A percentile compares a stretch with the other conserved stretches of the same genome.
Conservation (phyloP, 2,797 vertebrate genomes). For the Gouania willdenowi region DNA sequence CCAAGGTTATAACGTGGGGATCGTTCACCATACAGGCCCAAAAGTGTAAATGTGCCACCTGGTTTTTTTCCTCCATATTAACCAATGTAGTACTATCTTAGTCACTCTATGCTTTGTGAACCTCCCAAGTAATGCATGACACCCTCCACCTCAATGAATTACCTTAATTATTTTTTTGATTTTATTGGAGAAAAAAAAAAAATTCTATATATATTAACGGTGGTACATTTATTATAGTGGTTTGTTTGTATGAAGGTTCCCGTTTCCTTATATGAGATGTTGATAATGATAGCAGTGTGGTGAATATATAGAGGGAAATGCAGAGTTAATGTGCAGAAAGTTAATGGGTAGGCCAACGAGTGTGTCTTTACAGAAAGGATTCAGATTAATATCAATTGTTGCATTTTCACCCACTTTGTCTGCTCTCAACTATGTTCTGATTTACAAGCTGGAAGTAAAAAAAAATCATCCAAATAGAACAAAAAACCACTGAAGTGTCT, state of each 20-base stretch:
- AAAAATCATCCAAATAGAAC: constrained; percentile 70
- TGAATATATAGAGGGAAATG: too few species aligned
- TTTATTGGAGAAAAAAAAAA: constrained; percentile 21
- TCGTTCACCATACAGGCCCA: constrained; percentile 58
- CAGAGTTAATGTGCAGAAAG: constrained; percentile 51
- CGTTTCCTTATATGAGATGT: constrained; percentile 42
- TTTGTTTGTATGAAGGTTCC: constrained; percentile 64
- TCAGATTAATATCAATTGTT: constrained; percentile 56
- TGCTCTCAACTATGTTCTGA: constrained; percentile 66
- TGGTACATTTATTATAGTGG: constrained; percentile 69
- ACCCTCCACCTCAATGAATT: constrained; percentile 35
- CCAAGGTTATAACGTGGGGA: constrained; percentile 47
- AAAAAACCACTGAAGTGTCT: constrained; percentile 36
- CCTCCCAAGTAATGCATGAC: constrained; percentile 67
- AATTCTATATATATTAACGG: constrained; percentile 32
- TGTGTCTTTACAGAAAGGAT: constrained; percentile 79
- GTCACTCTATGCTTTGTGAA: constrained; percentile 65
- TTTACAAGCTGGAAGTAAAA: constrained; percentile 72
- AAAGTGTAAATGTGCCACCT: constrained; percentile 69
- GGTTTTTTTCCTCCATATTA: constrained; percentile 51
- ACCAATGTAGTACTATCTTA: constrained; percentile 54
- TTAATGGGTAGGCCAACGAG: constrained; percentile 47
- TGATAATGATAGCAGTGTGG: constrained; percentile 73
- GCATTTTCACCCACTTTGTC: constrained; percentile 68
- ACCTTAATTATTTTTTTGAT: constrained; percentile 53